Evolutionary conservation across 2,113 vertebrate genomes (phyloP).

Genomic region (Sclerurus mexicanus): DNA sequence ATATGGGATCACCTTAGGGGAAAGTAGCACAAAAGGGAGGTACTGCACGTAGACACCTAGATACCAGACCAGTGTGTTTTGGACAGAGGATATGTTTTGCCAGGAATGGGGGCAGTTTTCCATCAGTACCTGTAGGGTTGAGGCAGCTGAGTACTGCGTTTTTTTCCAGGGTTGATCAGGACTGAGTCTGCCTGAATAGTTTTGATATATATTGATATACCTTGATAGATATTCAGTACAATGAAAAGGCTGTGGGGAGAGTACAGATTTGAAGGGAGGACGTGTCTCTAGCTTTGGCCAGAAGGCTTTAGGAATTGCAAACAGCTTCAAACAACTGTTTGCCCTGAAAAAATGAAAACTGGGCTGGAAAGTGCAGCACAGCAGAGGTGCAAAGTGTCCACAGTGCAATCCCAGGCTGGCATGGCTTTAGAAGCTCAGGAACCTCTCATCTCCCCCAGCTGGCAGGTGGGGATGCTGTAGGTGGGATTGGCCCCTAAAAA

Average conservation of each 20-base stretch:
- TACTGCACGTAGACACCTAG: background rate
- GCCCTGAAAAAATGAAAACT: background rate
- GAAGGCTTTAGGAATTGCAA: background rate
- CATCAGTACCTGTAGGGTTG: accelerated
- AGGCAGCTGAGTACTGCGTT: too few relatives aligned
- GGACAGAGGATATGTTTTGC: background rate
- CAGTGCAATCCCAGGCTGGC: background rate
- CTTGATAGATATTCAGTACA: background rate
- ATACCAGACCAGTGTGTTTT: accelerated
- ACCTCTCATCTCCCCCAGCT: background rate
- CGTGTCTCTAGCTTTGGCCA: accelerated
- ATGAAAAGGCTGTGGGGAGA: background rate
- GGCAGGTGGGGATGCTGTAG: background rate
- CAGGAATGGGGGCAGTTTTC: background rate
- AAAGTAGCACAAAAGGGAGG: background rate
- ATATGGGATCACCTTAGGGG: background rate
- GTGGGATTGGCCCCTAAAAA: background rate
- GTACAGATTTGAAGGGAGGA: background rate
- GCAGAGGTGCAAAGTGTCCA: accelerated
- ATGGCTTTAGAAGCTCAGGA: background rate
- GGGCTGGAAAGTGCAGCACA: accelerated
- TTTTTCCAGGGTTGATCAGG: background rate
- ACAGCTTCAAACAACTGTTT: background rate
- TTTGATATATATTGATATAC: background rate
- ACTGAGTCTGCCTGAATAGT: background rate